Base-by-base conservation (phyloP, 2,888 invertebrate genomes). In the Malthinus seriepunctatus region DNA sequence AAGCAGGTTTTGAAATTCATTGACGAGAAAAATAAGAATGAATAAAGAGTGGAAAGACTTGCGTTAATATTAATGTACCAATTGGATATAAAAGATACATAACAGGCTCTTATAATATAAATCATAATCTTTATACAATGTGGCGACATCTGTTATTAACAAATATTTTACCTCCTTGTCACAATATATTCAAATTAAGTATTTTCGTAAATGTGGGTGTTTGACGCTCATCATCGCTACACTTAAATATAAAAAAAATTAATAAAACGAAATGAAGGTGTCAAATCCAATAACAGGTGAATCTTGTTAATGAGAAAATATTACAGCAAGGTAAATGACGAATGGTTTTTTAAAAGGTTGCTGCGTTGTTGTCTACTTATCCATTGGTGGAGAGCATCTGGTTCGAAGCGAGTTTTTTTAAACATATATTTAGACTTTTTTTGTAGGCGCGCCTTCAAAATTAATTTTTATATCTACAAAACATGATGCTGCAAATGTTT, bases 181-280 rank as follows among this genome's bases (percentile, higher is more conserved):
- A 71, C 68, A 73, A 76, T 76, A 76, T 75, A 76, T 76, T 76
- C 76, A 76, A 75, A 76, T 76, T 76, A 76, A 74, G 70, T 68
- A 66, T 64, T 56, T 56, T 56, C 49, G 57, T 50, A 51, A 46
- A 49, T 52, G 60, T 61, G 51, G 56, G 64, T 47, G 64, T 58
- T 47, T 53, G 51, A 49, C 47, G 37, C 35, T 46, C 54, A 54
- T 51, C 48, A 52, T 59, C 55, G 32, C 48, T 47, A 51, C 48
- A 54, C 49, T 49, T 49, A 23, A 23, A 23, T 23, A 3, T 14
- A 46, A 35, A 57, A 57, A 56, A 64, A 63, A 63, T 56, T 42
- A 51, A 56, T 49, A 55, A 56, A 58, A 61, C 59, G 54, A 63
- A 60, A 64, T 59, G 64, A 69, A 66, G 61, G 65, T 62, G 66